A percentile compares a stretch with the other conserved stretches of the same genome.
Conservation (phyloP, 2,888 invertebrate species). For the Thera britannica region DNA sequence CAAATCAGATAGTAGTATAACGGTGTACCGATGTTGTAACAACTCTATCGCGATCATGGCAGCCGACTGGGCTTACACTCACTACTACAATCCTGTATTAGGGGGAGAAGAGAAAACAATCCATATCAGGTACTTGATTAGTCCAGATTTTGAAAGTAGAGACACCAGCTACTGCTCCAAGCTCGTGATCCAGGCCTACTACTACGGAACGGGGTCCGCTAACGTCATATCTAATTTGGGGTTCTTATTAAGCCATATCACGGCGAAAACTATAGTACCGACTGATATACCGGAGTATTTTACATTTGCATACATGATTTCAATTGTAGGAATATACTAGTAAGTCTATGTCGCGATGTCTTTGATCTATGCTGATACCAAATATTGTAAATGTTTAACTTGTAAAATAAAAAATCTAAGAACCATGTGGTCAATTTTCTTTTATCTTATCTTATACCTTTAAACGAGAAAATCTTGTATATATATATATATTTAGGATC, state of each 20-base stretch:
- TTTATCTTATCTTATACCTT: too few relatives aligned
- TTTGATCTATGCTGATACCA: too few relatives aligned
- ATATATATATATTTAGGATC: too few relatives aligned
- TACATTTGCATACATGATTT: background rate
- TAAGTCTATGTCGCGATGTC: too few relatives aligned
- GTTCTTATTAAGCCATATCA: background rate
- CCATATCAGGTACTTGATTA: conserved; percentile 1
- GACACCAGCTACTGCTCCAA: conserved; percentile 9
- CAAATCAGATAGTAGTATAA: background rate
- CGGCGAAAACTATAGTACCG: background rate
- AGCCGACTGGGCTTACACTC: too few relatives aligned
- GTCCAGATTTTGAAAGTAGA: background rate
- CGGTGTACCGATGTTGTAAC: too few relatives aligned
- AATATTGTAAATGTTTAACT: too few relatives aligned
- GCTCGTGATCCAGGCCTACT: conserved; percentile 8
- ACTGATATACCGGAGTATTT: background rate
- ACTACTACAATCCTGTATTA: too few relatives aligned
- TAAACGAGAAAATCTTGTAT: too few relatives aligned
- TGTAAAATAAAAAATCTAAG: too few relatives aligned
- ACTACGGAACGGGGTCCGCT: conserved; percentile 2
- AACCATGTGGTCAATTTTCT: too few relatives aligned
- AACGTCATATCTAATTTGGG: background rate
- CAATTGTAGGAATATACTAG: background rate
- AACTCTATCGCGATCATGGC: too few relatives aligned
- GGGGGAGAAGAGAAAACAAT: conserved; percentile 10